A percentile compares a stretch with the other conserved stretches of the same genome.
phyloP scores from a whole-genome alignment of 2,888 invertebrate species.

The Miltochrista miniata region DNA sequence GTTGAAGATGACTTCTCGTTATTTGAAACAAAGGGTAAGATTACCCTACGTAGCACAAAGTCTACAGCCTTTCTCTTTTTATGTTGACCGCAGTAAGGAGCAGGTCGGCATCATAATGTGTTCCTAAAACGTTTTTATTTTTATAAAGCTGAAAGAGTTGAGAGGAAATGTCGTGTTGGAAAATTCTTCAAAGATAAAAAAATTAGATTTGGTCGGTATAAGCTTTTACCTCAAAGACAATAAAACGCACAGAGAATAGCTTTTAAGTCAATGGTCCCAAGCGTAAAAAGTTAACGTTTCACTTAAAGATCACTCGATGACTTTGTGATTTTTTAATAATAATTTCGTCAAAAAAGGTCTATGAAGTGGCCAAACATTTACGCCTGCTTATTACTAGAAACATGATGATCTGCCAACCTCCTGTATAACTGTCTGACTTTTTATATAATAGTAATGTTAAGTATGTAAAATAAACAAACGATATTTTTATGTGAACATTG shows the following conservation, averaged over 20 bases:
- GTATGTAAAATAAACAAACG: too few relatives aligned
- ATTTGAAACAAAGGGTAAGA: constrained; percentile 77
- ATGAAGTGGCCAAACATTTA: too few relatives aligned
- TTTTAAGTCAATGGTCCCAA: not conserved
- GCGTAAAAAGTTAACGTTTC: not conserved
- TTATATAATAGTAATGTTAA: too few relatives aligned
- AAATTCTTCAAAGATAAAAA: not conserved
- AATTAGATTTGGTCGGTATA: not conserved
- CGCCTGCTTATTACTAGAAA: too few relatives aligned
- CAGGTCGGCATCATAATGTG: not conserved
- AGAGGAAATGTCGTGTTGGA: not conserved
- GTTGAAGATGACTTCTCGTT: constrained; percentile 65
- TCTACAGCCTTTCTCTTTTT: constrained; percentile 48
- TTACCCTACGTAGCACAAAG: constrained; percentile 63
- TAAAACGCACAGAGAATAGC: not conserved
- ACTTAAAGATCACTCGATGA: not conserved
- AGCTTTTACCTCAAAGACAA: not conserved
- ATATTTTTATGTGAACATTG: too few relatives aligned
- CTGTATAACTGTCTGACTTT: too few relatives aligned
- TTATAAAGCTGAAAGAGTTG: not conserved
- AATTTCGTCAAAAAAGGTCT: too few relatives aligned
- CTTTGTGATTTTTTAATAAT: not conserved
- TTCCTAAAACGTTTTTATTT: not conserved
- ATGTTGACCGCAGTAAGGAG: not conserved
- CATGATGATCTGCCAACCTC: too few relatives aligned